Evolutionary conservation across 2,797 vertebrate genomes (phyloP).

Genomic region (Ibycter americanus): DNA sequence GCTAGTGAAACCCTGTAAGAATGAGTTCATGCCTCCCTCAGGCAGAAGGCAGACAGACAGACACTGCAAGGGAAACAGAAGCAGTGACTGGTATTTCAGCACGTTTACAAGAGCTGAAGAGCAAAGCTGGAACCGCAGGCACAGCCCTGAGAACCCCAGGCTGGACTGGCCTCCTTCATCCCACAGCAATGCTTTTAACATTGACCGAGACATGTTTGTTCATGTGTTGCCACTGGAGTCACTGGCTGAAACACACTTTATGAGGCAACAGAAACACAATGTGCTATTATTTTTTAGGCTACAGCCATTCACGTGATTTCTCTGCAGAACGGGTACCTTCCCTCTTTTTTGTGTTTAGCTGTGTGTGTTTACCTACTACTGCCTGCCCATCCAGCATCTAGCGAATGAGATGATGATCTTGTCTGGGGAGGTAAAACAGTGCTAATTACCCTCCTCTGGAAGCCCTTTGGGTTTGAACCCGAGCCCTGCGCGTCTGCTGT

Average conservation of each 20-base stretch:
- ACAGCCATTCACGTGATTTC: background rate
- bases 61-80: background rate
- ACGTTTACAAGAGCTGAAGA: background rate
- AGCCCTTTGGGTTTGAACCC: background rate
- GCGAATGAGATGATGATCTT: background rate
- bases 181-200: background rate
- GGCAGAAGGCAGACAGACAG: background rate
- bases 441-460: background rate
- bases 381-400: background rate
- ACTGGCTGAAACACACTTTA: background rate
- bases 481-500: background rate
- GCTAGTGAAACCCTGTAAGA: background rate
- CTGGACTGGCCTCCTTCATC: background rate
- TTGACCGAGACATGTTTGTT: background rate
- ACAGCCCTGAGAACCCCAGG: background rate
- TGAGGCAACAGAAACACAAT: slow-evolving; percentile 5
- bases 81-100: background rate
- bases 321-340: background rate
- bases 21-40: background rate
- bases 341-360: background rate
- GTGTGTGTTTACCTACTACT: background rate
- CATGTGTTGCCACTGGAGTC: background rate
- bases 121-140: background rate
- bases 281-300: slow-evolving; percentile 27
- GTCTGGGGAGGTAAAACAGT: background rate